A percentile compares a stretch with the other conserved stretches of the same genome.
phyloP scores from a whole-genome alignment of 2,113 vertebrate genomes.

The Hemicordylus capensis region DNA sequence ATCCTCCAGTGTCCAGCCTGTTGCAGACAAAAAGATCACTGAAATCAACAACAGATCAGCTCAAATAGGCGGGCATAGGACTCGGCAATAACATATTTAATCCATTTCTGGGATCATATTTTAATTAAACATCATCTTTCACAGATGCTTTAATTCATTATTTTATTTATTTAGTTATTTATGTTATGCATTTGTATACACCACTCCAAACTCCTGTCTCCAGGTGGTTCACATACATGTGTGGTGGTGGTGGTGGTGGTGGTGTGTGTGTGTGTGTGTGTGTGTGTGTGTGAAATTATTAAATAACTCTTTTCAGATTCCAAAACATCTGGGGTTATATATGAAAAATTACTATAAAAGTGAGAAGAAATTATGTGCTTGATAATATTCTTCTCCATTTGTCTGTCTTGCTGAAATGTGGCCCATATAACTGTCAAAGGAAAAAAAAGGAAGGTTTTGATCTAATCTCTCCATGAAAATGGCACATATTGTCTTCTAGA shows the following conservation, averaged over 20 bases:
- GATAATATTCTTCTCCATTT: too few relatives aligned
- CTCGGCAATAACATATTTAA: background rate
- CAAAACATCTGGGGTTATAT: background rate
- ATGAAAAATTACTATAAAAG: background rate
- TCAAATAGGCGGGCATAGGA: background rate
- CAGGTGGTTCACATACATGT: too few relatives aligned
- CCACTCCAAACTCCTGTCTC: too few relatives aligned
- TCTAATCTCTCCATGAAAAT: background rate
- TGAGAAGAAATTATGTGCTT: rapidly evolving
- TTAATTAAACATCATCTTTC: too few relatives aligned
- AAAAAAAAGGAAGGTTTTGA: constrained; percentile 40
- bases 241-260: too few relatives aligned
- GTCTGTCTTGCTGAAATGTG: background rate
- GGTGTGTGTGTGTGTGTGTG: too few relatives aligned
- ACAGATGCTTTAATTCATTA: too few relatives aligned
- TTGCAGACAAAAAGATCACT: background rate
- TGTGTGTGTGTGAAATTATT: too few relatives aligned
- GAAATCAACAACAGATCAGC: background rate
- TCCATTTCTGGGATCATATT: background rate
- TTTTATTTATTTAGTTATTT: background rate
- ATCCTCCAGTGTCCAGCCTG: background rate
- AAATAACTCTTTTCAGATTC: background rate
- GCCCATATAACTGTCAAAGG: constrained; percentile 4
- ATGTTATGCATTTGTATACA: background rate
- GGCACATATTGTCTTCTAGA: background rate